Evolutionary conservation across 2,113 vertebrate genomes (phyloP), one percentile per base, ranked within the genome.

Genomic region (Tursiops truncatus): DNA sequence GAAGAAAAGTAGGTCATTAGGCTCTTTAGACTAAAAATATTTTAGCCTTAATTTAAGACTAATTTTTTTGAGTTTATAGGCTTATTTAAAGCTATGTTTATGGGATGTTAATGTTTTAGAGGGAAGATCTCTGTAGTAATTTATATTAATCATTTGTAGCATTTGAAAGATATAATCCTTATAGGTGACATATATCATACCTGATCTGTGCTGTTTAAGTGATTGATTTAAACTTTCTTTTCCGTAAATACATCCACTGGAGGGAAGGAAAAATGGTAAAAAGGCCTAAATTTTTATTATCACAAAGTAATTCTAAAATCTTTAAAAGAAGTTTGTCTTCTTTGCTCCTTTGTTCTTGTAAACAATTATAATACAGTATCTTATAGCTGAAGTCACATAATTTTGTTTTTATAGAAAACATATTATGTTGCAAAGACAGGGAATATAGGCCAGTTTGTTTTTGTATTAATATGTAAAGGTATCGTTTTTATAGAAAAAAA

Each of bases 401-500:
- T 84, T 71, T 65, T 71, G 31, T 73, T 89, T 81, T 91, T 41
- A 50, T 21, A 38, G 74, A 96, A 93, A 92, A 87, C 15, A 84
- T 81, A 62, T 53, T 53, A 31, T 86, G 21, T 71, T 81, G 5
- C 21, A 67, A 83, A 73, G 20, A 56, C 3, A 83, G 33, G 14
- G 20, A 56, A 36, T 89, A 36, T 50, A 89, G 18, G 14, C 91
- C 36, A 60, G 5, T 91, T 58, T 71, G 4, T 36, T 82, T 82
- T 77, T 87, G 25, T 9, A 93, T n/a, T 74, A 71, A 50, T 77
- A 83, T 62, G 14, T 88, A 88, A 93, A 53, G 6, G 3, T 53
- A 93, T 5, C 6, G 74, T n/a, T 96, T 94, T 93, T 95, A 79
- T 93, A 70, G 26, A 63, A 85, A 47, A 94, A 91, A 53, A 7